Evolutionary conservation across 2,113 vertebrate genomes (phyloP).

Genomic region (Salminus brasiliensis): DNA sequence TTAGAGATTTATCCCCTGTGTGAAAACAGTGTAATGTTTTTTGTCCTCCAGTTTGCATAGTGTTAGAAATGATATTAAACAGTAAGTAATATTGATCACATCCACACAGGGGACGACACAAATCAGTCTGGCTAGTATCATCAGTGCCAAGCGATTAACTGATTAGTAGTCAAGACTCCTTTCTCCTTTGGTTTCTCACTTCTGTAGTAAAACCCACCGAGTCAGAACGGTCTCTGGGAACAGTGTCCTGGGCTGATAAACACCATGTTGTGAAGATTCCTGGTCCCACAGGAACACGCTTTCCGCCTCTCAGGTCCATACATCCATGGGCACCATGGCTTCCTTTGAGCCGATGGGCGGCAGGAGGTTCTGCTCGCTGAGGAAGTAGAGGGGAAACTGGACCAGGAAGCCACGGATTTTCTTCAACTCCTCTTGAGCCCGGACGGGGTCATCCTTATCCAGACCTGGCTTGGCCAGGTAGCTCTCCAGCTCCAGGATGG

Average conservation of each 20-base stretch:
- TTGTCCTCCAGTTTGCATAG: slow-evolving; percentile 53
- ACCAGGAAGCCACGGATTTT: slow-evolving; percentile 95
- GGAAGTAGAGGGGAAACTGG: slow-evolving; percentile 92
- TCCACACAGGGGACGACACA: not conserved
- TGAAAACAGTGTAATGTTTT: not conserved
- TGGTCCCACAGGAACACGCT: not conserved
- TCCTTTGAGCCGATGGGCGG: slow-evolving; percentile 94
- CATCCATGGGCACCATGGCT: slow-evolving; percentile 94
- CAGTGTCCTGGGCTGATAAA: not conserved
- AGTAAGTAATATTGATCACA: not conserved
- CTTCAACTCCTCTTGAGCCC: slow-evolving; percentile 87
- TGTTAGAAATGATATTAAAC: slow-evolving; percentile 30
- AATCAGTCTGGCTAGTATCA: not conserved
- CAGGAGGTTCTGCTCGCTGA: slow-evolving; percentile 87
- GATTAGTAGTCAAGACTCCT: not conserved
- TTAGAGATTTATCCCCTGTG: not conserved
- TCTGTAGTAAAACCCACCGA: not conserved
- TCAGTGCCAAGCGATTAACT: not conserved
- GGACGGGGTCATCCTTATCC: slow-evolving; percentile 80
- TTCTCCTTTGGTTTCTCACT: not conserved
- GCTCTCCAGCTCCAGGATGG: slow-evolving; percentile 82
- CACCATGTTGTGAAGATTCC: not conserved
- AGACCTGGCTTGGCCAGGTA: slow-evolving; percentile 82
- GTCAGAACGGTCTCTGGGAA: not conserved
- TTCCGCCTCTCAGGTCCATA: slow-evolving; percentile 85